Percentiles rank a stretch among this genome's conserved stretches.
phyloP scores from a whole-genome alignment of 2,797 vertebrate genomes.

The Anolis apletophallus region DNA sequence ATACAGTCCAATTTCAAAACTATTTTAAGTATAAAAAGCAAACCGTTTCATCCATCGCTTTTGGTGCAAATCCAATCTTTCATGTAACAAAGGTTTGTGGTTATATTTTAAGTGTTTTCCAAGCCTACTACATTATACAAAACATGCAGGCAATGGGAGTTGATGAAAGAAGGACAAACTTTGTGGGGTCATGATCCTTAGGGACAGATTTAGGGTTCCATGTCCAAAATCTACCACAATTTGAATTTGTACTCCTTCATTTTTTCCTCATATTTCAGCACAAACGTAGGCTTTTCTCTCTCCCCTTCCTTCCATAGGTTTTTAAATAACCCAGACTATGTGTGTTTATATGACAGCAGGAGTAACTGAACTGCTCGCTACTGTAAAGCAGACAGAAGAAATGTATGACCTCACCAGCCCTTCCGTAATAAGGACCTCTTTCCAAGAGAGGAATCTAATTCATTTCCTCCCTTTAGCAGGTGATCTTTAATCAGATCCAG shows the following conservation, averaged over 20 bases:
- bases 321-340: not conserved
- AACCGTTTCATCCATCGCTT: no score
- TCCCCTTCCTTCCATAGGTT: not conserved
- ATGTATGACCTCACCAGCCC: not conserved
- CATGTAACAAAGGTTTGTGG: no score
- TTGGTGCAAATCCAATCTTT: no score
- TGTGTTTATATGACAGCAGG: not conserved
- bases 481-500: slow-evolving; percentile 44
- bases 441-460: slow-evolving; percentile 45
- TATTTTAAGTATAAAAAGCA: no score
- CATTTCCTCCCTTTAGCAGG: slow-evolving; percentile 60
- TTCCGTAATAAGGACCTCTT: not conserved
- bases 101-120: no score
- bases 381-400: slow-evolving; percentile 39
- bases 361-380: slow-evolving; percentile 28
- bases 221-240: not conserved
- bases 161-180: no score
- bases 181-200: no score
- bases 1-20: no score
- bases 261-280: not conserved
- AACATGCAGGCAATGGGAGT: no score
- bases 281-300: not conserved
- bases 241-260: no score
- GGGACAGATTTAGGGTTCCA: no score
- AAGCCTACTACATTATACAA: no score